These are phyloP conservation scores for Trachops cirrhosus DNA, from an alignment of 2,797 vertebrate genomes.

Conservation along the genomic window DNA sequence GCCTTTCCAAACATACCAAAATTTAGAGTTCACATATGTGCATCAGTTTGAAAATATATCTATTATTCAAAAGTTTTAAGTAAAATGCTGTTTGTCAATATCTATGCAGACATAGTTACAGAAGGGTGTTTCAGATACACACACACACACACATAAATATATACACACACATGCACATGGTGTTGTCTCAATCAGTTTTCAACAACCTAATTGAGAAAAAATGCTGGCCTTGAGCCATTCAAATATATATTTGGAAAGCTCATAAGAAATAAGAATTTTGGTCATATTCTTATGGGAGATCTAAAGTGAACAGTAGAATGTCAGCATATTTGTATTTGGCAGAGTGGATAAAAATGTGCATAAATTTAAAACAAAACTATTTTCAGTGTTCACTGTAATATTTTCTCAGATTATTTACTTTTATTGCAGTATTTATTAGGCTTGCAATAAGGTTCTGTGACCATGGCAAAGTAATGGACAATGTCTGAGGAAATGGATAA, in stretches of 20 bases:
- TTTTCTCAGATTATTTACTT: conserved; percentile 66
- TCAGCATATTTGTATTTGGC: conserved; percentile 19
- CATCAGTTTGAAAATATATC: neutral
- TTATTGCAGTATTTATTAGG: conserved; percentile 49
- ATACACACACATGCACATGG: accelerated
- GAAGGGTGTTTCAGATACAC: neutral
- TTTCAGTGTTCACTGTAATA: conserved; percentile 56
- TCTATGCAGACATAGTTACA: neutral
- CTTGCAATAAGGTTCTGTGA: conserved; percentile 61
- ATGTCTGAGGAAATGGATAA: conserved; percentile 14
- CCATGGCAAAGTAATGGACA: neutral
- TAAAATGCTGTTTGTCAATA: neutral
- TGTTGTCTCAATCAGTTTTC: conserved; percentile 15
- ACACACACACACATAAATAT: accelerated
- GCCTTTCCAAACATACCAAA: neutral
- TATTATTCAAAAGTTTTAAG: neutral
- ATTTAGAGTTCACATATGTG: neutral
- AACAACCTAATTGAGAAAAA: neutral
- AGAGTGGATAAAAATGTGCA: conserved; percentile 35
- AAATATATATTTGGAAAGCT: conserved; percentile 56
- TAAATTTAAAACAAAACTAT: conserved; percentile 61
- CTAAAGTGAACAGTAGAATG: conserved; percentile 14
- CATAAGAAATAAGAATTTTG: conserved; percentile 53
- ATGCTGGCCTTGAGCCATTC: neutral
- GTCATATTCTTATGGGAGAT: neutral